These are phyloP conservation scores for Urosaurus nigricauda DNA, from an alignment of 2,797 vertebrate genomes.

Conservation along the genomic window DNA sequence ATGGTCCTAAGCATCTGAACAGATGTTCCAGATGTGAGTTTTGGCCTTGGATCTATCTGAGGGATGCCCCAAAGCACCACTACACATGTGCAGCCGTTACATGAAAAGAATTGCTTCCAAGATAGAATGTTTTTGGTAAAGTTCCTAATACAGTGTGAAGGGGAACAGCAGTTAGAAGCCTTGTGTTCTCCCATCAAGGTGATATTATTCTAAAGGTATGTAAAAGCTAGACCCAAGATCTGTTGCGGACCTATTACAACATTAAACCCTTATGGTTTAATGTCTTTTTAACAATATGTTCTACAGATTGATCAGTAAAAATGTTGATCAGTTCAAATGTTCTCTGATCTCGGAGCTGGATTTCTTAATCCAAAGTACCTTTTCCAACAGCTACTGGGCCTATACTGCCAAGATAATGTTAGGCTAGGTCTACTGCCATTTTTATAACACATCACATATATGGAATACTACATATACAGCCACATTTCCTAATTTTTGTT, in stretches of 20 bases:
- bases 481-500: neutral
- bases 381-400: slow-evolving; percentile 40
- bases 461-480: neutral
- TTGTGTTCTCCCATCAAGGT: neutral
- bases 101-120: neutral
- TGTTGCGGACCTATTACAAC: neutral
- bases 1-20: neutral
- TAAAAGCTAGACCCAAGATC: neutral
- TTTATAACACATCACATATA: neutral
- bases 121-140: neutral
- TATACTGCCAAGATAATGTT: neutral
- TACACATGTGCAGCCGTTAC: neutral
- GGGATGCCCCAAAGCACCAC: neutral
- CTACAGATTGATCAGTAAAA: too few species aligned
- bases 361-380: slow-evolving; percentile 41
- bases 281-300: neutral
- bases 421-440: neutral
- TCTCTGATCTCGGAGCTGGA: slow-evolving; percentile 12
- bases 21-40: neutral
- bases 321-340: neutral
- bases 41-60: neutral
- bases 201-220: neutral
- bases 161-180: neutral
- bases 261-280: neutral
- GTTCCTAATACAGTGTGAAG: neutral